These are phyloP conservation scores for Tupaia chinensis DNA, from an alignment of 2,113 vertebrate species.

Conservation along the genomic window DNA sequence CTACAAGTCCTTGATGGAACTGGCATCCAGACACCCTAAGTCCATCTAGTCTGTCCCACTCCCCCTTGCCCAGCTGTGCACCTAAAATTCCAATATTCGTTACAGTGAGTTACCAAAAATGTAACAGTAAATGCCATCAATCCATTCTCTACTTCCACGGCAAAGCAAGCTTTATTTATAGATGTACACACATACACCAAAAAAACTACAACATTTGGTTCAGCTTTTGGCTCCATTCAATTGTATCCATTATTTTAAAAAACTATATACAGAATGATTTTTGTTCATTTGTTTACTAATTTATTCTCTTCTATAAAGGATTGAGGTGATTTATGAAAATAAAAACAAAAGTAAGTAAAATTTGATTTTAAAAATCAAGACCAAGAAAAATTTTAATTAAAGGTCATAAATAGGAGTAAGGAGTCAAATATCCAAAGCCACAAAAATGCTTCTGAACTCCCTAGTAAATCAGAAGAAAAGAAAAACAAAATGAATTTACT, in stretches of 20 bases:
- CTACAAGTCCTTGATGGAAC: neutral
- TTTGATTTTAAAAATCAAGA: slow-evolving; percentile 18
- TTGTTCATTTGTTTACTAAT: slow-evolving; percentile 29
- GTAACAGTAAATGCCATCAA: slow-evolving; percentile 23
- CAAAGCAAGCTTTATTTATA: slow-evolving; percentile 19
- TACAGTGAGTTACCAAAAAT: slow-evolving; percentile 9
- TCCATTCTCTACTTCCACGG: slow-evolving; percentile 17
- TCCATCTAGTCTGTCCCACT: neutral
- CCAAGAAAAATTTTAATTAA: slow-evolving; percentile 20
- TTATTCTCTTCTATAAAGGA: slow-evolving; percentile 50
- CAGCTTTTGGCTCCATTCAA: neutral
- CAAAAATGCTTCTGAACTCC: slow-evolving; percentile 38
- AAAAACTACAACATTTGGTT: neutral
- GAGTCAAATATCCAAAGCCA: slow-evolving; percentile 25
- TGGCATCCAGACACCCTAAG: neutral
- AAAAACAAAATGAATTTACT: slow-evolving; percentile 16
- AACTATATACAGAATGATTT: slow-evolving; percentile 10
- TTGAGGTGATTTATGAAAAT: neutral
- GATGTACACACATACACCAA: neutral
- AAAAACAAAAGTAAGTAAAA: neutral
- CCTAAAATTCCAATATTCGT: slow-evolving; percentile 7
- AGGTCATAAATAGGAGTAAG: slow-evolving; percentile 24
- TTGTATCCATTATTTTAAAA: neutral
- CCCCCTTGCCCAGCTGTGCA: neutral
- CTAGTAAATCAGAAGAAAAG: slow-evolving; percentile 34